phyloP scores from a whole-genome alignment of 23 tunicate genomes.

The Botrylloides violaceus region DNA sequence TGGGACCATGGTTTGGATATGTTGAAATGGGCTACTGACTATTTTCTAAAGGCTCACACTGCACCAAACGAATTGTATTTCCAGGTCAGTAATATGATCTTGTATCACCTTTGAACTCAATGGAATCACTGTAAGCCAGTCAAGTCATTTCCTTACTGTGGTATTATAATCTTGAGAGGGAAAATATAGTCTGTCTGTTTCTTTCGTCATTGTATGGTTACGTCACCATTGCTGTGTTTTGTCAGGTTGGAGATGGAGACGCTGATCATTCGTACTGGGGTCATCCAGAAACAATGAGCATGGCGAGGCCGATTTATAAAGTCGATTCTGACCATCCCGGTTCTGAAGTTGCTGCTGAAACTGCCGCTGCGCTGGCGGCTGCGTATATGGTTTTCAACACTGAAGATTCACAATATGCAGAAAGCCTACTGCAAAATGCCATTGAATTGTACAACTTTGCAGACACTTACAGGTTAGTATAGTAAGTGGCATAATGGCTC shows the following conservation, averaged over 20 bases:
- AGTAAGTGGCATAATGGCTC: too few relatives aligned
- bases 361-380: slow-evolving; percentile 36
- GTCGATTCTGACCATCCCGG: slow-evolving; percentile 24
- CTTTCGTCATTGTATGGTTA: too few relatives aligned
- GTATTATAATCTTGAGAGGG: too few relatives aligned
- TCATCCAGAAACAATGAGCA: slow-evolving; percentile 25
- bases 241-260: slow-evolving; percentile 20
- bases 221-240: too few relatives aligned
- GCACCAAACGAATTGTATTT: slow-evolving; percentile 19
- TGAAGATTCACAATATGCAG: background rate
- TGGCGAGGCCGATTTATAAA: slow-evolving; percentile 20
- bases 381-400: slow-evolving; percentile 17
- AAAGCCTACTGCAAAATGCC: slow-evolving; percentile 10
- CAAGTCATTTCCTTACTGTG: too few relatives aligned
- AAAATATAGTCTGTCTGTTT: too few relatives aligned
- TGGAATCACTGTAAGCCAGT: too few relatives aligned
- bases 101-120: too few relatives aligned
- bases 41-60: slow-evolving; percentile 25
- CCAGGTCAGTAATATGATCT: slow-evolving; percentile 24
- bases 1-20: slow-evolving; percentile 21
- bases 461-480: slow-evolving; percentile 13
- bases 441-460: slow-evolving; percentile 28
- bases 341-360: slow-evolving; percentile 40
- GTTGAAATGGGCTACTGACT: slow-evolving; percentile 40
- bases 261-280: slow-evolving; percentile 38